phyloP scores from a whole-genome alignment of 2,113 vertebrate genomes.

The Dasypus novemcinctus region DNA sequence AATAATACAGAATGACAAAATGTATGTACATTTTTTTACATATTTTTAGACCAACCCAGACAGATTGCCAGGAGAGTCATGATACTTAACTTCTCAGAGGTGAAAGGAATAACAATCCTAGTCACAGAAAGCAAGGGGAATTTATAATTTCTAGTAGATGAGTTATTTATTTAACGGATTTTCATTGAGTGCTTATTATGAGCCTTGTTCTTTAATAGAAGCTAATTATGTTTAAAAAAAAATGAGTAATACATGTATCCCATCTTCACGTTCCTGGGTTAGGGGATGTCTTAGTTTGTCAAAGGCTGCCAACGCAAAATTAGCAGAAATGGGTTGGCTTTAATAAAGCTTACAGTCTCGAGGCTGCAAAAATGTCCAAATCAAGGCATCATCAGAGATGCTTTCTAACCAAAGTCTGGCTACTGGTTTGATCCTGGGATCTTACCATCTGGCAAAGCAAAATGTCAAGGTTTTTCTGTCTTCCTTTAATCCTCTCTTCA shows the following conservation, averaged over 20 bases:
- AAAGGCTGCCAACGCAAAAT: no score
- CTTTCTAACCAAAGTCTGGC: no score
- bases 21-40: neutral
- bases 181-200: neutral
- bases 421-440: no score
- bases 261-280: no score
- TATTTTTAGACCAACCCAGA: neutral
- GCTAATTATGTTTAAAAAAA: neutral
- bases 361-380: no score
- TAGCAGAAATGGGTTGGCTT: no score
- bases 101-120: neutral
- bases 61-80: neutral
- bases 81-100: neutral
- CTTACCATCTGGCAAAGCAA: no score
- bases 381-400: no score
- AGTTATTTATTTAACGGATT: neutral
- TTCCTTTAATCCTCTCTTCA: no score
- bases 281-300: no score
- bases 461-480: no score
- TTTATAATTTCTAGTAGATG: neutral
- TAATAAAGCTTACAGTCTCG: accelerated
- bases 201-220: neutral
- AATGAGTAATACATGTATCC: neutral
- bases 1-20: constrained; percentile 35
- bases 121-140: neutral